Conservation (phyloP, 2,113 vertebrate genomes). For the Procavia capensis region DNA sequence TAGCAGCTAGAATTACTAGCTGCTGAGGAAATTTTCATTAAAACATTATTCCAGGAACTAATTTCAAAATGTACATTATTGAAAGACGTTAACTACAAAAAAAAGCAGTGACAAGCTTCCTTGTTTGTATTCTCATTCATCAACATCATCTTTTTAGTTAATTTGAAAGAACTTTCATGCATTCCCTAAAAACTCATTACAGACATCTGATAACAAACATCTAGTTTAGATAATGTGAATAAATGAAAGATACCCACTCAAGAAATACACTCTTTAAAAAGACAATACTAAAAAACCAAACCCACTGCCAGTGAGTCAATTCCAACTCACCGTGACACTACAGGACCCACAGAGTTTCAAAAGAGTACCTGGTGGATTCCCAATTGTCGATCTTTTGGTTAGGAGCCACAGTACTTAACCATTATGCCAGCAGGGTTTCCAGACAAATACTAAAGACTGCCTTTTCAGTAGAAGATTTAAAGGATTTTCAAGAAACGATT, state of each 20-base stretch:
- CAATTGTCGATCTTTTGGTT: too few species aligned
- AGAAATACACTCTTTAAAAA: not conserved
- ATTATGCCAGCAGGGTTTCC: too few species aligned
- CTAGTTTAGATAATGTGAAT: not conserved
- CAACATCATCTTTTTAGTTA: not conserved
- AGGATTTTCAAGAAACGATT: not conserved
- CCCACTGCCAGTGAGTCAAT: too few species aligned
- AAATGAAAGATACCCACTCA: not conserved
- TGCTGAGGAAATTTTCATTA: not conserved
- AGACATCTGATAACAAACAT: not conserved
- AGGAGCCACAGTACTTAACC: too few species aligned
- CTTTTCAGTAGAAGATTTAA: not conserved
- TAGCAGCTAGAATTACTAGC: not conserved
- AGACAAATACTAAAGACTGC: not conserved
- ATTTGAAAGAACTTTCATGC: not conserved
- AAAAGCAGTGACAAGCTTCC: not conserved
- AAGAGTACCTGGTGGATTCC: too few species aligned
- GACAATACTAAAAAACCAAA: too few species aligned
- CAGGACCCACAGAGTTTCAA: too few species aligned
- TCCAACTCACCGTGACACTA: too few species aligned
- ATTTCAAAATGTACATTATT: not conserved
- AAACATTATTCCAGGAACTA: not conserved
- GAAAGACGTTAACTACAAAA: not conserved
- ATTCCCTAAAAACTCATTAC: not conserved
- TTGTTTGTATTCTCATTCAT: not conserved